Percentiles rank a stretch among this genome's conserved stretches.
Conservation (phyloP, 2,797 vertebrate genomes). For the Oreonectes daqikongensis region DNA sequence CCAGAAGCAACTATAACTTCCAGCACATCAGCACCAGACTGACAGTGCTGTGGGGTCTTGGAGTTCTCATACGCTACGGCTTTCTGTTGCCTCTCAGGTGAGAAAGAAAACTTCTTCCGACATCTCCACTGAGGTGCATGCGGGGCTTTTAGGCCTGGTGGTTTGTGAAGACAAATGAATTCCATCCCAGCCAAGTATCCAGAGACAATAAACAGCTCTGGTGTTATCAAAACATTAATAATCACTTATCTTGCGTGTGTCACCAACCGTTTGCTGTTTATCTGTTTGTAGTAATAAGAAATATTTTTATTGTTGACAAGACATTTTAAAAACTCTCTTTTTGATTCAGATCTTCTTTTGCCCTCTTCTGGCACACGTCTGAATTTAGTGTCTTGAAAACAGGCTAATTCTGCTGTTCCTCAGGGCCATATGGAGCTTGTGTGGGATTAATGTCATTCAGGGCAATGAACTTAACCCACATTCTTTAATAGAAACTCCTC, state of each 20-base stretch:
- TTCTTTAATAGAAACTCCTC: constrained; percentile 36
- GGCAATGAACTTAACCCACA: constrained; percentile 40
- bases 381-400: constrained; percentile 37
- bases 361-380: constrained; percentile 4
- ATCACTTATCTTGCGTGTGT: too few species aligned
- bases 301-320: not conserved
- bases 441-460: constrained; percentile 48
- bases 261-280: too few species aligned
- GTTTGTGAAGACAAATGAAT: too few species aligned
- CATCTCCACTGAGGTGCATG: too few species aligned
- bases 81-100: constrained; percentile 92
- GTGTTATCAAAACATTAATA: too few species aligned
- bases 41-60: constrained; percentile 86
- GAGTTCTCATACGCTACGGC: constrained; percentile 87
- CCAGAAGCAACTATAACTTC: constrained; percentile 91
- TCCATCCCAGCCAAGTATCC: too few species aligned
- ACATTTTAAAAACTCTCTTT: not conserved
- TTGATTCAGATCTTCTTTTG: not conserved
- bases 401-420: constrained; percentile 39
- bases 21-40: constrained; percentile 87
- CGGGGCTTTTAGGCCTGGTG: not conserved
- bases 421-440: constrained; percentile 42
- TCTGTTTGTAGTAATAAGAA: too few species aligned
- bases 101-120: constrained; percentile 9
- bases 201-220: too few species aligned